Evolutionary conservation across 1,140 invertebrate genomes (phyloP), one percentile per base, ranked within the genome.

Genomic region (Heliconius hewitsoni): DNA sequence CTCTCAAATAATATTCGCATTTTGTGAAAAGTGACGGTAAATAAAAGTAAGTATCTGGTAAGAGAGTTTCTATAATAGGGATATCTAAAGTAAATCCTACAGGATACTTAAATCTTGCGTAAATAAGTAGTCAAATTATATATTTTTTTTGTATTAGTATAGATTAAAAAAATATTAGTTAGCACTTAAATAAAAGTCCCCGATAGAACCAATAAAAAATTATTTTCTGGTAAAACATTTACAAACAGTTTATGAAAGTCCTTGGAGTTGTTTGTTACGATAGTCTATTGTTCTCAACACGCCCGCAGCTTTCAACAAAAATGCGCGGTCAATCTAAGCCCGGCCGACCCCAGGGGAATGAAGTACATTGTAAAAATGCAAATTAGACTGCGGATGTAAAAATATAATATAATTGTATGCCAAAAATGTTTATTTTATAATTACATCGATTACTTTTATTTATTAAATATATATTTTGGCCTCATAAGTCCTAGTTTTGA

Each of bases 291-390:
- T 84, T 84, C 78, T 77, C 71, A 76, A 77, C 73, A 79, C 46
- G 75, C 79, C 78, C 75, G 71, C 73, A 78, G 73, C 74, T 73
- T 73, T 71, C 52, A 76, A 77, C 79, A 84, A 86, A 86, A 84
- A 87, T 83, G 75, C 71, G 55, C 80, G 80, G 84, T 81, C 84
- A 85, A 81, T 81, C 84, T 79, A 76, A 83, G 76, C 70, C 71
- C 46, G 57, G 37, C 71, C 74, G 75, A 23, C 82, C 77, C 79
- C 46, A 18, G 82, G 82, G 79, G 80, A 80, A 78, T 83, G 81
- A 82, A 82, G 81, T 80, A 83, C 79, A 83, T 87, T 87, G 79
- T 78, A 55, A 84, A 84, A 85, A 87, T 82, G 81, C 80, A 80
- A 85, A 83, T 79, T 66, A 83, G 77, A 78, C 46, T 74, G 71